These are phyloP conservation scores for Callocephalon fimbriatum DNA, from an alignment of 2,113 vertebrate genomes.

Conservation along the genomic window DNA sequence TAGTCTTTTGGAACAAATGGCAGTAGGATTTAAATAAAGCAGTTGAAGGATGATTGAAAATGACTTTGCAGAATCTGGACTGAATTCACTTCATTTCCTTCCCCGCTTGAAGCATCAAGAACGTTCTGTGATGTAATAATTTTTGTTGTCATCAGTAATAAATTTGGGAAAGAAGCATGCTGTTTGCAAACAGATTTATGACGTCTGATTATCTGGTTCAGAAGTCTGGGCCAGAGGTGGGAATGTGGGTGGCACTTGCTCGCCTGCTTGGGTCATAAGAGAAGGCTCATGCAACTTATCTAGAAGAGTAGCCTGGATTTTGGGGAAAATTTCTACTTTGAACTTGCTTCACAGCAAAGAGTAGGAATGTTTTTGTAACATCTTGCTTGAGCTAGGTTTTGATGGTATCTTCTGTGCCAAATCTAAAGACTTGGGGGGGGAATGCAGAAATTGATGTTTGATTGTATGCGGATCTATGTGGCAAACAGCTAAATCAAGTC, in stretches of 20 bases:
- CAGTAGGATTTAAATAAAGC: neutral
- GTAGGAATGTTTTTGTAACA: neutral
- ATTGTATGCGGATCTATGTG: neutral
- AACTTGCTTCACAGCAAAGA: neutral
- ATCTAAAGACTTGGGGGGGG: neutral
- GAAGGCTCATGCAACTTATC: neutral
- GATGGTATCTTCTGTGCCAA: neutral
- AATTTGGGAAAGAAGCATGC: neutral
- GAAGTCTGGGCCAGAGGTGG: neutral
- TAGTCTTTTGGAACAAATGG: neutral
- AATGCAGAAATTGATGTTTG: neutral
- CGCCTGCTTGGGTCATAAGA: neutral
- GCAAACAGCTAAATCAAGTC: neutral
- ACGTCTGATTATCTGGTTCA: neutral
- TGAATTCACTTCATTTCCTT: slow-evolving; percentile 4
- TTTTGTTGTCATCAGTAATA: slow-evolving; percentile 6
- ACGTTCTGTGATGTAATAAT: neutral
- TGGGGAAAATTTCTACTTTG: neutral
- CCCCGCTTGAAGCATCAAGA: neutral
- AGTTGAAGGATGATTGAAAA: neutral
- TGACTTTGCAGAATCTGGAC: neutral
- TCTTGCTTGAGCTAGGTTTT: neutral
- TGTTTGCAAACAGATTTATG: neutral
- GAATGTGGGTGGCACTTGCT: neutral
- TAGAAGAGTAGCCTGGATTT: neutral